phyloP scores from a whole-genome alignment of 2,888 invertebrate species.

The Standfussiana lucernea region DNA sequence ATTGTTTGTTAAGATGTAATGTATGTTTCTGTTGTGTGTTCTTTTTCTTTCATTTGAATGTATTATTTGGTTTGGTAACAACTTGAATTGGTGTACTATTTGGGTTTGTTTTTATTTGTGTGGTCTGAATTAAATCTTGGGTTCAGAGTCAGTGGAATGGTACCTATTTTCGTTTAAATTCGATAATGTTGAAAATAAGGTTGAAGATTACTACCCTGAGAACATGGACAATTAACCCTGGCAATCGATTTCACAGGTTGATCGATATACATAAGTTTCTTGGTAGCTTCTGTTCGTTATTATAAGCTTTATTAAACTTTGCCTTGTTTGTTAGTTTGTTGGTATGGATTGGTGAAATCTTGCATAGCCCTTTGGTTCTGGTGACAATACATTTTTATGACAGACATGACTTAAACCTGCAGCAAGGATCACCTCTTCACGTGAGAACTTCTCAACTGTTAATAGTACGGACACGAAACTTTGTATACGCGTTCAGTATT shows the following conservation, averaged over 20 bases:
- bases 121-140: constrained; percentile 28
- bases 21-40: constrained; percentile 30
- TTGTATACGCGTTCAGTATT: too few relatives aligned
- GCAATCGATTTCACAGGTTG: not conserved
- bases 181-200: fast-evolving
- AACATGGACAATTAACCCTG: not conserved
- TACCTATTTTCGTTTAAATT: not conserved
- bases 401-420: too few relatives aligned
- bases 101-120: constrained; percentile 4
- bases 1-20: constrained; percentile 55
- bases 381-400: too few relatives aligned
- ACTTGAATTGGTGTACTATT: not conserved
- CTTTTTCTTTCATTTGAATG: not conserved
- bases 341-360: too few relatives aligned
- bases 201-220: not conserved
- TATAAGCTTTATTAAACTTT: too few relatives aligned
- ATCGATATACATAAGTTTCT: not conserved
- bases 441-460: too few relatives aligned
- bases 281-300: not conserved
- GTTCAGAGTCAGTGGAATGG: too few relatives aligned
- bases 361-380: too few relatives aligned
- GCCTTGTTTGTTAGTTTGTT: too few relatives aligned
- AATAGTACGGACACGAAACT: too few relatives aligned
- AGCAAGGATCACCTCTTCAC: too few relatives aligned
- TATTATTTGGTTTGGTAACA: constrained; percentile 32